Evolutionary conservation across 2,113 vertebrate species (phyloP).

Genomic region (Uria lomvia): DNA sequence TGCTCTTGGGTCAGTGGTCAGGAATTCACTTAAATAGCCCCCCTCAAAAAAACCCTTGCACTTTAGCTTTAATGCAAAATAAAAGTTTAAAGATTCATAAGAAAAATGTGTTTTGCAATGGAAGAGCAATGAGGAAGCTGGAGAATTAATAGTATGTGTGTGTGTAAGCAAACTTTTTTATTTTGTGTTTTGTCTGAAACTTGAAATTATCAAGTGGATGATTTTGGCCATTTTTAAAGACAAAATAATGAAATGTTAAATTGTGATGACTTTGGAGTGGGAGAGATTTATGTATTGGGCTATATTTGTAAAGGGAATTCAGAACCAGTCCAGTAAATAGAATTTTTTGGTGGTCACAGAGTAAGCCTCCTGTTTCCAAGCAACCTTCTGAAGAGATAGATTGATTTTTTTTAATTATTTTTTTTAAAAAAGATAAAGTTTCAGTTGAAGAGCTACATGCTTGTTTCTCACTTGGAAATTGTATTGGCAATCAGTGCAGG

Average conservation of each 20-base stretch:
- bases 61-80: not conserved
- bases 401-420: not conserved
- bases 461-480: not conserved
- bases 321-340: not conserved
- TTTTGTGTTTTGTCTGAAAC: not conserved
- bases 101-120: not conserved
- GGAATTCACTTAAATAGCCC: not conserved
- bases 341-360: not conserved
- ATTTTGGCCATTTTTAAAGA: not conserved
- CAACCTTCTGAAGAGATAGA: not conserved
- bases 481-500: not conserved
- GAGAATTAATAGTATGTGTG: not conserved
- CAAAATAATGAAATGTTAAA: not conserved
- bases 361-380: not conserved
- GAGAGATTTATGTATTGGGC: not conserved
- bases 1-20: not conserved
- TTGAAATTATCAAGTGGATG: not conserved
- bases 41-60: too few relatives aligned
- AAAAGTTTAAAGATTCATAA: not conserved
- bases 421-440: not conserved
- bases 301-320: not conserved
- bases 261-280: not conserved
- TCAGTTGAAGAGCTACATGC: not conserved
- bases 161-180: not conserved
- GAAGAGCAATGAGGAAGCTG: not conserved